These are phyloP conservation scores for Neodiprion pinetum DNA, from an alignment of 1,140 invertebrate species.

Conservation along the genomic window DNA sequence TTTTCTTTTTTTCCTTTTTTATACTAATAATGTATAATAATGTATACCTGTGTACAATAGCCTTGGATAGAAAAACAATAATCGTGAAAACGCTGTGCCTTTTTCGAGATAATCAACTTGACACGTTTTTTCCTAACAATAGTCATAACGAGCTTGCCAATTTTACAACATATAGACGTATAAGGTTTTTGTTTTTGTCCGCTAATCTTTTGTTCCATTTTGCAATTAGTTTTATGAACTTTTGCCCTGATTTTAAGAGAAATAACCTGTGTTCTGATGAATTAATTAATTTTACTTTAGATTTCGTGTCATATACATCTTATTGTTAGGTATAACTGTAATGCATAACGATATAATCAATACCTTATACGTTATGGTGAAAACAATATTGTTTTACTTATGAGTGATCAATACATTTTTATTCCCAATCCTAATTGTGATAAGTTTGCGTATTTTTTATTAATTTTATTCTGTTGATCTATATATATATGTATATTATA, in stretches of 20 bases:
- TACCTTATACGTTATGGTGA: no score
- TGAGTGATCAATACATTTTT: background rate
- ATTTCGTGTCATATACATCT: conserved; percentile 3
- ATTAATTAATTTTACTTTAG: background rate
- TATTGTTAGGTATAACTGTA: no score
- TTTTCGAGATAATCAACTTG: no score
- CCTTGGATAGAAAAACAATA: no score
- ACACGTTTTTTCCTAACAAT: background rate
- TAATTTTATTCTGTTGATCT: background rate
- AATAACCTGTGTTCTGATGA: background rate
- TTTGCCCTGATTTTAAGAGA: background rate
- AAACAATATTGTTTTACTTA: no score
- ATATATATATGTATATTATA: background rate
- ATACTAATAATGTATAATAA: no score
- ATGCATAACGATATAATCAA: no score
- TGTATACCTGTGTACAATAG: no score
- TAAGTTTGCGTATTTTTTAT: background rate
- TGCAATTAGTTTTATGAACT: background rate
- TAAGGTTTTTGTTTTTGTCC: background rate
- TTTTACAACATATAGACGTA: background rate
- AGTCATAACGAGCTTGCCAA: background rate
- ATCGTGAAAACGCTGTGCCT: no score
- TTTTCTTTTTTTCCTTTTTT: no score
- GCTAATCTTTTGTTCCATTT: background rate
- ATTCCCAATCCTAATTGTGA: background rate